Base-by-base conservation (phyloP, 2,888 invertebrate genomes). In the Lapara coniferarum region DNA sequence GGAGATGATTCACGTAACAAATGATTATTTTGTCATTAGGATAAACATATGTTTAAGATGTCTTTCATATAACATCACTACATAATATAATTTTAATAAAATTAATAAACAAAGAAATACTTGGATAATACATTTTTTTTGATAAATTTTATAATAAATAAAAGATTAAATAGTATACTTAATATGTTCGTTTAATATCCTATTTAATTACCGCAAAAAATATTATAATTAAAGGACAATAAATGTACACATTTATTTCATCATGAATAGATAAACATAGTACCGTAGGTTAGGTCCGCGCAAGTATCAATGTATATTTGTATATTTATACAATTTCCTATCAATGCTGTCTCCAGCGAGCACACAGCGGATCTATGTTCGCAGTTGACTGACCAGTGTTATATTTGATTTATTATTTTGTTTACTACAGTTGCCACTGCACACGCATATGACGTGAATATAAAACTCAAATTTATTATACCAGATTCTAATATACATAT, bases 341-440 rank as follows among this genome's bases (percentile, higher is more conserved):
- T 46, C 67, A 46, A 19, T 46, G 12, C 19, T 53, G 67, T 44
- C 56, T 55, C 19, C 8, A 25, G 25, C 25, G 13, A 19, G 13
- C 16, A 56, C 66, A 66, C 37, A 67, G 46, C 44, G 55, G 67
- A 19, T 19, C 63, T 44, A 53, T 44, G 46, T 67, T 56, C 56
- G 46, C 68, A 78, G 77, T 77, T 76, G 77, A 78, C 77, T 75
- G 75, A 68, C 75, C 77, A 78, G 79, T 79, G 77, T 76, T 76
- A 73, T 75, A 70, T 68, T 68, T 81, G 77, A 83, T 84, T 81
- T 81, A 84, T 83, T 69, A 74, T 74, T 78, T 77, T 82, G 78
- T 82, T 83, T 82, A 78, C 79, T 51, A 44, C 25, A 66, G n/a
- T 37, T 63, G 57, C 71, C 73, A 68, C 63, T 68, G 19, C 69